phyloP scores from a whole-genome alignment of 2,888 invertebrate genomes.

The Polydrusus pterygomalis region DNA sequence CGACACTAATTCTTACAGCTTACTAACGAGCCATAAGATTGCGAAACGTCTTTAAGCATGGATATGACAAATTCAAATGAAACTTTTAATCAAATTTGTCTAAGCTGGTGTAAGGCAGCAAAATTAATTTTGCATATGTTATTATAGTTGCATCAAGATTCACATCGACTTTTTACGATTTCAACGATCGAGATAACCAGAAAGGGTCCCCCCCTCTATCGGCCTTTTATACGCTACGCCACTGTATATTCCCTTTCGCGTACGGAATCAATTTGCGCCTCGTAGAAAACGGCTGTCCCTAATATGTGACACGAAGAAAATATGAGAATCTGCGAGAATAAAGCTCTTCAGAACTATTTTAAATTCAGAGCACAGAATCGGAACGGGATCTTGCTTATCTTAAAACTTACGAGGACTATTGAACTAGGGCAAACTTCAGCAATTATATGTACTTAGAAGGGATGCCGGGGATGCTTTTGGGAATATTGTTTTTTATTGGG shows the following conservation, averaged over 20 bases:
- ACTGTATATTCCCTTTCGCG: background rate
- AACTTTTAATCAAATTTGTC: too few relatives aligned
- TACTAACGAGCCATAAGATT: too few relatives aligned
- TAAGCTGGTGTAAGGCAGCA: too few relatives aligned
- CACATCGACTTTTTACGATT: too few relatives aligned
- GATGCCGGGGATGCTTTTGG: conserved; percentile 45
- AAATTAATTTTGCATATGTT: too few relatives aligned
- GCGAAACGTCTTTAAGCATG: too few relatives aligned
- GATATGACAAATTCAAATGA: too few relatives aligned
- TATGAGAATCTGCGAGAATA: conserved; percentile 35
- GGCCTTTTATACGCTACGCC: too few relatives aligned
- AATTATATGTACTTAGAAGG: conserved; percentile 54
- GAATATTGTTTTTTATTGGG: conserved; percentile 39
- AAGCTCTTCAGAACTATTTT: conserved; percentile 47
- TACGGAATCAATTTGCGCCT: conserved; percentile 25
- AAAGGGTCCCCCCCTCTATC: too few relatives aligned
- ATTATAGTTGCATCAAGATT: too few relatives aligned
- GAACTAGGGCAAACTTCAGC: conserved; percentile 54
- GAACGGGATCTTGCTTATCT: conserved; percentile 53
- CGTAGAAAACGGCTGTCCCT: conserved; percentile 29
- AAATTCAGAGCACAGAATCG: conserved; percentile 51
- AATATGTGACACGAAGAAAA: conserved; percentile 31
- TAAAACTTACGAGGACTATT: conserved; percentile 52
- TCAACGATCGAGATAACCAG: too few relatives aligned
- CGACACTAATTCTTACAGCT: too few relatives aligned